Base-by-base conservation (phyloP, 2,113 vertebrate species). In the Aythya baeri region DNA sequence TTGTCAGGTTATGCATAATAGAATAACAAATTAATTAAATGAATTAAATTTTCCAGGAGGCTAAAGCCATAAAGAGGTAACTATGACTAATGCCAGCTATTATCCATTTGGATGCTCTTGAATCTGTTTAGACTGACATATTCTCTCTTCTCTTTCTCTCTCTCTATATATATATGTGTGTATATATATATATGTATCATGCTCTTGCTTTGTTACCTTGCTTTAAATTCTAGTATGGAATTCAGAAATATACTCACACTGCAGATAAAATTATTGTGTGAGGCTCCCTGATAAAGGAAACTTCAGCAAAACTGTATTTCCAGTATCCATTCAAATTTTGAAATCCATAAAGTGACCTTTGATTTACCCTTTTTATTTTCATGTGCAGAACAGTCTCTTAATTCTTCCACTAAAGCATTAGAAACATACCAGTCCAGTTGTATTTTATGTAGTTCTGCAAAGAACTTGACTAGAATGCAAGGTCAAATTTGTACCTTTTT, bases 11-110 rank as follows among this genome's bases (percentile, higher is more conserved):
- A 90, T 55, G 55, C 31, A 66, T 34, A 43, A 41, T n/a, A 83
- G 46, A 76, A 50, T 55, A 93, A 85, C 12, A 87, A 85, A 91
- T 72, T n/a, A 71, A 91, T 79, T 83, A 87, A 85, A 91, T 72
- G n/a, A 71, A 91, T 79, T 83, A 83, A 76, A 80, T 85, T 88
- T 94, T 96, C 79, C 79, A 86, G 92, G 65, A 93, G 59, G 26
- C 38, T 89, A 77, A 88, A 79, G 58, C 34, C 55, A 66, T 76
- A 91, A 91, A 83, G 57, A 89, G 32, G 41, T 73, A 90, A 72
- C 61, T 89, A 75, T 91, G 92, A 94, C 67, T 88, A 85, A 95
- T 61, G 58, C 2, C 72, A 76, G 62, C 66, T 63, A 49, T 88
- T 58, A 73, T 66, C 67, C 54, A 54, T 17, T 68, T 50, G 41